These are phyloP conservation scores for Scaeva pyrastri DNA, from an alignment of 2,888 invertebrate genomes.

Conservation along the genomic window DNA sequence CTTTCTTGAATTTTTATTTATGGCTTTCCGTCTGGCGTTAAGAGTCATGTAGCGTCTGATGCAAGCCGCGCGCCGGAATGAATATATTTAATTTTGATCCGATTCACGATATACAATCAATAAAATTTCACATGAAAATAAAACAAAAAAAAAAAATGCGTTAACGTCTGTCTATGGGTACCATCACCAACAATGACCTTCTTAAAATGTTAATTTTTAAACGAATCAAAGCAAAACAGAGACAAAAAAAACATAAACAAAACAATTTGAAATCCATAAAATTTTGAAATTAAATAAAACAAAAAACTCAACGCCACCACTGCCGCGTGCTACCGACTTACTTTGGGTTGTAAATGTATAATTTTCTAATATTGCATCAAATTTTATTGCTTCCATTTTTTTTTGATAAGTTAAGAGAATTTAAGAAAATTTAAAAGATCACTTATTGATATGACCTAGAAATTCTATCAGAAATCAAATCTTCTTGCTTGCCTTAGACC, in stretches of 20 bases:
- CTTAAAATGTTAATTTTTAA: background rate
- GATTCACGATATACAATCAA: background rate
- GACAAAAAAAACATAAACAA: background rate
- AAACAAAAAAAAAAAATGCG: background rate
- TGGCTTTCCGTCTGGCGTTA: background rate
- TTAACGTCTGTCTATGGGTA: background rate
- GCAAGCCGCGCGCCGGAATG: background rate
- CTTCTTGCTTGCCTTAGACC: too few species aligned
- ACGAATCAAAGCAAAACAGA: background rate
- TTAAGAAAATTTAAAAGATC: too few species aligned
- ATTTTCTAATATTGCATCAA: background rate
- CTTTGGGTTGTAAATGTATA: background rate
- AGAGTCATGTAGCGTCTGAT: background rate
- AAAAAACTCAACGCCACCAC: background rate
- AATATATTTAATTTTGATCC: background rate
- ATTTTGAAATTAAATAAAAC: background rate
- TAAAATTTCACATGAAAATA: conserved; percentile 3
- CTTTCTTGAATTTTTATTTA: background rate
- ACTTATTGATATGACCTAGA: too few species aligned
- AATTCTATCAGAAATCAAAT: too few species aligned
- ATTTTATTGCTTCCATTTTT: background rate
- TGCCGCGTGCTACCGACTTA: background rate
- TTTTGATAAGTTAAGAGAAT: too few species aligned
- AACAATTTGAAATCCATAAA: background rate
- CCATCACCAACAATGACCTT: background rate